A percentile compares a stretch with the other conserved stretches of the same genome.
phyloP scores from a whole-genome alignment of 2,113 vertebrate genomes.

The Ploceus nigricollis region DNA sequence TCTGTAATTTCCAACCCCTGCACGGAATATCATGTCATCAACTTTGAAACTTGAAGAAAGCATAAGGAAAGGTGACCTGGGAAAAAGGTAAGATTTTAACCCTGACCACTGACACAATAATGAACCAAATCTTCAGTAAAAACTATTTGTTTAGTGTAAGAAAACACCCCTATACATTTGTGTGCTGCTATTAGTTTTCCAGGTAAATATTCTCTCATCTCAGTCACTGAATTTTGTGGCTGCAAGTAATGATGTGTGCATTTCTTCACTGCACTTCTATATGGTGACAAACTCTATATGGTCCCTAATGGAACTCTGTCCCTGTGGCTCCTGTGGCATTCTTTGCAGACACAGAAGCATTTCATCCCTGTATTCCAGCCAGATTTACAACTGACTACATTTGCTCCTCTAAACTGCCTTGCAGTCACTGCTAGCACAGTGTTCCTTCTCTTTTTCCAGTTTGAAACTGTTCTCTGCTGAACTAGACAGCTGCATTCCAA shows the following conservation, averaged over 20 bases:
- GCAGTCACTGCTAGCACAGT: neutral
- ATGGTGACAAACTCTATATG: neutral
- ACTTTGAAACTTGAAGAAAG: neutral
- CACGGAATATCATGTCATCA: neutral
- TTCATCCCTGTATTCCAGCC: neutral
- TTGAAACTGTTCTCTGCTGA: neutral
- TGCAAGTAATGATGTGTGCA: neutral
- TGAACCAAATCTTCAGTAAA: neutral
- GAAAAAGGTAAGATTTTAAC: neutral
- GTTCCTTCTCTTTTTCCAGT: neutral
- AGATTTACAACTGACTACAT: neutral
- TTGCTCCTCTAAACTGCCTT: neutral
- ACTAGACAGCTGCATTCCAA: neutral
- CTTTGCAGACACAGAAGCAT: neutral
- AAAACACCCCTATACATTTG: fast-evolving
- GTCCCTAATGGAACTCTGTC: neutral
- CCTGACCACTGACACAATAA: neutral
- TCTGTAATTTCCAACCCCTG: neutral
- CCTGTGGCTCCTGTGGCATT: neutral
- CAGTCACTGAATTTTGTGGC: neutral
- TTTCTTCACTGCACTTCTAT: neutral
- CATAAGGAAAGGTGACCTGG: neutral
- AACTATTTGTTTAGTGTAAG: neutral
- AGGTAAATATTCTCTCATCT: neutral
- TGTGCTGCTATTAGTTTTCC: neutral